Evolutionary conservation across 2,797 vertebrate genomes (phyloP).

Genomic region (Notamacropus eugenii): DNA sequence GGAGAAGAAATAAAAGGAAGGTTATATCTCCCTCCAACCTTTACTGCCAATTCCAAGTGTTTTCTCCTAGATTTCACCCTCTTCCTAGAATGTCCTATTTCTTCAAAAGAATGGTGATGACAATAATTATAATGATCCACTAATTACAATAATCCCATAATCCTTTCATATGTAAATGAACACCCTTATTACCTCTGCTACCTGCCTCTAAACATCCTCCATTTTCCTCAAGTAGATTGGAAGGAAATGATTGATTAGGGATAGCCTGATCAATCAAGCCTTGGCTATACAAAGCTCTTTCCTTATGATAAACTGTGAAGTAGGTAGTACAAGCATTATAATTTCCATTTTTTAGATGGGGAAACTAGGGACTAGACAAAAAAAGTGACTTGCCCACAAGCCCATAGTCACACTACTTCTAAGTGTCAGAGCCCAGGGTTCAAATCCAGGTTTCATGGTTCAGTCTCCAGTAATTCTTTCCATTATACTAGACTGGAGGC

Average conservation of each 20-base stretch:
- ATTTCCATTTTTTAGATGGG: neutral
- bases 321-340: neutral
- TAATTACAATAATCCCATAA: neutral
- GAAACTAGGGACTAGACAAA: neutral
- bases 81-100: neutral
- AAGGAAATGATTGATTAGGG: neutral
- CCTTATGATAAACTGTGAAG: neutral
- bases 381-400: no score
- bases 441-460: neutral
- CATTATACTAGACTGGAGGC: neutral
- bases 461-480: neutral
- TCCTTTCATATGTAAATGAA: neutral
- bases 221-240: neutral
- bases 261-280: neutral
- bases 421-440: neutral
- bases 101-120: neutral
- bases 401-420: neutral
- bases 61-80: neutral
- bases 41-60: neutral
- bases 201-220: neutral
- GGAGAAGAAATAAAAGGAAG: neutral
- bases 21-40: neutral
- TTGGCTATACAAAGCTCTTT: neutral
- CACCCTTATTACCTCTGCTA: neutral
- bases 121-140: neutral